Conservation (phyloP, 1,140 invertebrate genomes). For the Coenobita brevimanus region DNA sequence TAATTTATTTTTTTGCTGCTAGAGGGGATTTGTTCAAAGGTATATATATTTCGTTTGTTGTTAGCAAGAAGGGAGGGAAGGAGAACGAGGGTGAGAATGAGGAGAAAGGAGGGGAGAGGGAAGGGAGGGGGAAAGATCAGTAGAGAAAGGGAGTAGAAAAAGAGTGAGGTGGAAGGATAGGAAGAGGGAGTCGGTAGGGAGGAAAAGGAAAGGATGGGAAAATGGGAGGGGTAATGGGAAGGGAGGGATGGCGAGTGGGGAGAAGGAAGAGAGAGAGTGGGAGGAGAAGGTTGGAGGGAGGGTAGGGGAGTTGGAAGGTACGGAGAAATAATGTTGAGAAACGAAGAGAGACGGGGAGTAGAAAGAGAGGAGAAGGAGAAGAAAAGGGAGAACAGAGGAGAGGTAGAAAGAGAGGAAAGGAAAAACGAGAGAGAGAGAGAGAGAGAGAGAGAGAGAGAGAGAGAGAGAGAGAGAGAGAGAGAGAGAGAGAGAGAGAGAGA, state of each 20-base stretch:
- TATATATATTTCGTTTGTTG: too few species aligned
- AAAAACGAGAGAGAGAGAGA: conserved; percentile 3
- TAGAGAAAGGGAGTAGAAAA: too few species aligned
- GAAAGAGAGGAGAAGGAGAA: background rate
- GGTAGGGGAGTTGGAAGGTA: background rate
- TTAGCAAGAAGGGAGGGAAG: too few species aligned
- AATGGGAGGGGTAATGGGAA: background rate
- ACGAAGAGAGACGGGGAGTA: background rate
- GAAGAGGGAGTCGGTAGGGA: too few species aligned
- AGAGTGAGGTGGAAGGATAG: too few species aligned
- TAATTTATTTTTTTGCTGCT: too few species aligned
- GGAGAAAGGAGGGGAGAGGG: too few species aligned
- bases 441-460: conserved; percentile 27
- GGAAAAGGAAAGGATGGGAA: too few species aligned
- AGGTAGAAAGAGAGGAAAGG: background rate
- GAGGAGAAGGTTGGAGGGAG: background rate
- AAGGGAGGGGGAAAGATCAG: too few species aligned
- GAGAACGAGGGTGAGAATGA: too few species aligned
- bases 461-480: conserved; percentile 20
- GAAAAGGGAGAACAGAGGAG: background rate
- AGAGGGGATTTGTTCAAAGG: too few species aligned
- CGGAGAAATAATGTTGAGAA: background rate
- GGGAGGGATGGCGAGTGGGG: background rate
- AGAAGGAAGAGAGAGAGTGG: background rate
- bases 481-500: background rate